Evolutionary conservation across 2,888 invertebrate genomes (phyloP), one percentile per base, ranked within the genome.

Genomic region (Villa cingulata): DNA sequence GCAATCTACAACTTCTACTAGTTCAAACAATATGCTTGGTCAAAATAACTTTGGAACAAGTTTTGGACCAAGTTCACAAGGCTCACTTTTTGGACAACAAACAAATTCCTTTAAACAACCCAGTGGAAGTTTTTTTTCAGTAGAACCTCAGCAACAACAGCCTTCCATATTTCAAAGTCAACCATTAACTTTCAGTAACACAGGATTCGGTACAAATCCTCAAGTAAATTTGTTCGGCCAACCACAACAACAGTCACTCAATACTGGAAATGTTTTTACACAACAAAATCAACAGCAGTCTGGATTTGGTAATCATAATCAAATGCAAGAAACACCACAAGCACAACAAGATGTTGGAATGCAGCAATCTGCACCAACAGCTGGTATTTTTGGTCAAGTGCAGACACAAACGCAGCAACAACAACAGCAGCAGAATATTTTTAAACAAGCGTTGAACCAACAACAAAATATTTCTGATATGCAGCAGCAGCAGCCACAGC

Each of bases 1-100:
- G 2, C 42, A 51, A 48, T 45, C 59, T 57, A 15, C 59, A 59
- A 12, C 57, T 59, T 15, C 18, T 9, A 45, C 50, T 5, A 54
- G 54, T 46, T 3, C 29, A 32, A 32, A 32, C 10, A 32, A 18
- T 12, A 3, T 48, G 7, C 23, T 43, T 12, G 48, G 43, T 3
- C 57, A 55, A 43, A 56, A 53, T 29, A 34, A 45, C 2, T 47
- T 51, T 12, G 50, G 42, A 19, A 10, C 32, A 6, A 46, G 43
- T 15, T 34, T 17, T 18, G 42, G 29, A 6, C 3, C 18, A 10
- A 34, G 2, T 12, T n/a, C 42, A 19, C 43, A 48, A 44, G 9
- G 54, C 39, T 49, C 46, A 15, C 23, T 43, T 43, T 53, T 53
- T 32, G 20, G 41, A 2, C 49, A 45, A 3, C 53, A 49, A 38